Base-by-base conservation (phyloP, 2,797 vertebrate species). In the Malurus splendens region DNA sequence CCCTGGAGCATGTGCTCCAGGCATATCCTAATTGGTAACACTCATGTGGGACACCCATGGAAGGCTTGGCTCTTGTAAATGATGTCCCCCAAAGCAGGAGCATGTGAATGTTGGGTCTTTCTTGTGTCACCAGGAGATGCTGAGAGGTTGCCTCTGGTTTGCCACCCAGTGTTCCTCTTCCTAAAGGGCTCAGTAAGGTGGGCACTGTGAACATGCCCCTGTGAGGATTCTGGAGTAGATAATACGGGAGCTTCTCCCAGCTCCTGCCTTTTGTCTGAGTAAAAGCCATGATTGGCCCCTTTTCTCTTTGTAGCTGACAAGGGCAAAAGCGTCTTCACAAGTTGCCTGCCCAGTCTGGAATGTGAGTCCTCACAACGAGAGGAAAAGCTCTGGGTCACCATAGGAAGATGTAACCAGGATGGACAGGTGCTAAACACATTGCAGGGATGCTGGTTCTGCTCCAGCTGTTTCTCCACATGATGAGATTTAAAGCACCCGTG, bases 1-100 rank as follows among this genome's bases (percentile, higher is more conserved):
- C 8, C 10, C 7, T 45, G 30, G 59, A 32, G 44, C 42, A 50
- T 0, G 0, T 14, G 36, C 27, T 61, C 20, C 57, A 30, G 28
- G 30, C 57, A 14, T 33, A 14, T 39, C 27, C 57, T 59, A 24
- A 10, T 36, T 60, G 18, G 2, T 48, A 30, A 20, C 14, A 3
- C 15, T 76, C 38, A 42, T 22, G 45, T 38, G 30, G 74, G 39
- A 28, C 41, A 36, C 14, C 18, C 25, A 8, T 18, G 32, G 45
- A 24, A 56, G 47, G 24, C 42, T 47, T 55, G 18, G 38, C 45
- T 65, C 3, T 1, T 44, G 19, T 36, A 16, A 42, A 18, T 14
- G 11, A 36, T 2, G 1, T 24, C 32, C 28, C 39, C 50, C 23
- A 20, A 25, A 66, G 36, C 7, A 41, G 30, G 10, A 24, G 24